Base-by-base conservation (phyloP, 2,113 vertebrate species). In the Eretmodus cyanostictus region DNA sequence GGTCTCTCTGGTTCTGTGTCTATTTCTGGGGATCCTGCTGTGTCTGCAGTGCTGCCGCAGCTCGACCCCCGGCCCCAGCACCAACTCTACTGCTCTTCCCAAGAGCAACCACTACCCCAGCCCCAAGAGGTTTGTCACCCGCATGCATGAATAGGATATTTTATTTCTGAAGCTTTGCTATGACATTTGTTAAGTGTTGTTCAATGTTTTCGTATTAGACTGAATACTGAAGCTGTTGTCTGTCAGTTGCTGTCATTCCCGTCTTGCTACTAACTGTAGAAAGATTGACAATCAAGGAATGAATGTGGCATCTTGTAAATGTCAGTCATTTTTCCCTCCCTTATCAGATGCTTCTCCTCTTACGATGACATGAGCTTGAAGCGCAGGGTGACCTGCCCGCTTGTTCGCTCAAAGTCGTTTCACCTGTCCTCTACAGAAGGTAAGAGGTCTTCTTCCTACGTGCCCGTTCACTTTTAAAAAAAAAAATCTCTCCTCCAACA, bases 341-440 rank as follows among this genome's bases (percentile, higher is more conserved):
- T 57, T 38, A 34, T 63, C 91, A 99, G 99, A 80, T 99, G 99
- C 95, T 99, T 99, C 91, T 99, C 99, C 34, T 99, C 98, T 34
- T 99, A 99, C 59, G 99, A 99, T 86, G 98, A 99, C 90, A 98
- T 98, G 98, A 99, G 97, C 96, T 96, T 99, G 88, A 99, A 97
- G 95, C 97, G 98, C 92, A 98, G 98, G 95, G 97, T 98, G 80
- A 97, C 98, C 71, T 98, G 97, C 89, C 98, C 98, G 3, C 97
- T 99, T 10, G 97, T 99, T 87, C 98, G 98, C 89, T 99, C 98
- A 5, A 98, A 98, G 92, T 99, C 99, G 29, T 98, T 99, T 91
- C 98, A 99, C 90, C 94, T 99, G 81, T 96, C 97, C 82, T 96
- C 97, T 81, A 96, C 98, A 96, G 98, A 99, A 97, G 98, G 99